Base-by-base conservation (phyloP, 2,888 invertebrate species). In the Cataglyphis albicans region DNA sequence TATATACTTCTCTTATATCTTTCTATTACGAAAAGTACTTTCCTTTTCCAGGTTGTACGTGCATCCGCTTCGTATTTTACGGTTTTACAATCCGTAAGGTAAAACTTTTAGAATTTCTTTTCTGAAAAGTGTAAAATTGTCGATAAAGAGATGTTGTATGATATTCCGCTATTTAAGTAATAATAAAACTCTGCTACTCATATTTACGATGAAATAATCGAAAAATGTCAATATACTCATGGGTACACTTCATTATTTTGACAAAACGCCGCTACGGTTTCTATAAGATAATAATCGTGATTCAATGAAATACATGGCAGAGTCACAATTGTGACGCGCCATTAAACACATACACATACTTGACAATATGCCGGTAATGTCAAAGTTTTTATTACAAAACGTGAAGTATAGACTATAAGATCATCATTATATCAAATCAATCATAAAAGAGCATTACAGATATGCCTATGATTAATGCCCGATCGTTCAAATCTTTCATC, bases 1-100 rank as follows among this genome's bases (percentile, higher is more conserved):
- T 44, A 3, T 12, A 2, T 10, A 3, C 21, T 21, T 21, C 21
- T 21, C 21, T 21, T 21, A 21, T 21, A 29, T 1, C 3, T 25
- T 32, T 18, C 12, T 67, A n/a, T 48, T 48, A 48, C n/a, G 7
- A 18, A 12, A 21, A 48, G n/a, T 48, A 48, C 7, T 15, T 25
- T 44, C 10, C 1, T 57, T 29, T 44, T 68, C 7, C 32, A 78
- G 78, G 59, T 78, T 3, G 35, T 78, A 25, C 78, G 78, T 25
- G 32, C 18, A 41, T 78, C 78, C 12, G 78, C 70, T 35, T 78
- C 78, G 3, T 78, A 78, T 21, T 78, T 78, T 7, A 78, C 78
- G 15, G 78, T 78, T 18, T 59, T 78, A 38, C 68, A 0, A 44
- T 59, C 70, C 7, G 32, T 78, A 44, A 57, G 6, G 6, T 38